A percentile compares a stretch with the other conserved stretches of the same genome.
Conservation (phyloP, 2,797 vertebrate genomes). For the Lemur catta region DNA sequence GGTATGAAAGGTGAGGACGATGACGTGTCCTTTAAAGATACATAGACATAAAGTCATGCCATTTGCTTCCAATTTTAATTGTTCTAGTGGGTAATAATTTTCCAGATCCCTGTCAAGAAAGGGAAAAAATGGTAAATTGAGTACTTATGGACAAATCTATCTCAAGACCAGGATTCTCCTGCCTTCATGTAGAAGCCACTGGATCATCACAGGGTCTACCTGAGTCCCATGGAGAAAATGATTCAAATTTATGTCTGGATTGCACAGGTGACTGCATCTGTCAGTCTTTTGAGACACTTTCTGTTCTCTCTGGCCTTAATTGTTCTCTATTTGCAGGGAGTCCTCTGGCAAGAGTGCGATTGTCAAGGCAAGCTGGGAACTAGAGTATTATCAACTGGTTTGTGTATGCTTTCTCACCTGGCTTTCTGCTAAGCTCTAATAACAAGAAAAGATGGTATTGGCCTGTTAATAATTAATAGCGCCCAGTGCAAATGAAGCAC, state of each 20-base stretch:
- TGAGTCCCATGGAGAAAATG: conserved; percentile 1
- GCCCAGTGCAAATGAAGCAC: conserved; percentile 75
- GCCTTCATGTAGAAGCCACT: conserved; percentile 46
- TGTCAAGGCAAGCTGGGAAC: conserved; percentile 30
- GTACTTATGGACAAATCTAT: conserved; percentile 64
- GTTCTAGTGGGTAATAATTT: conserved; percentile 27
- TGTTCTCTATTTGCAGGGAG: conserved; percentile 50
- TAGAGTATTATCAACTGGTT: conserved; percentile 44
- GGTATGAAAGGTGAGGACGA: conserved; percentile 42
- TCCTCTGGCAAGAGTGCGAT: background rate
- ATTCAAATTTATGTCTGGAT: background rate
- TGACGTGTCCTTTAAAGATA: conserved; percentile 30
- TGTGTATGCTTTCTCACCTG: conserved; percentile 58
- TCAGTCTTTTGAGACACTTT: conserved; percentile 6
- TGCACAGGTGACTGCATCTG: conserved; percentile 27
- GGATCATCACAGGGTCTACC: conserved; percentile 35
- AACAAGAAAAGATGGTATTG: conserved; percentile 72
- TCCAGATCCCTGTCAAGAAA: conserved; percentile 58
- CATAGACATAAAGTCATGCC: conserved; percentile 51
- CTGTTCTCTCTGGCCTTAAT: background rate
- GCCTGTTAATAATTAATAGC: conserved; percentile 82
- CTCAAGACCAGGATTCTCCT: conserved; percentile 42
- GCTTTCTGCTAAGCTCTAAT: conserved; percentile 32
- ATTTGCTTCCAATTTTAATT: conserved; percentile 69
- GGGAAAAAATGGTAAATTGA: conserved; percentile 47